These are phyloP conservation scores for Acleris literana DNA, from an alignment of 2,888 invertebrate species.

Conservation along the genomic window DNA sequence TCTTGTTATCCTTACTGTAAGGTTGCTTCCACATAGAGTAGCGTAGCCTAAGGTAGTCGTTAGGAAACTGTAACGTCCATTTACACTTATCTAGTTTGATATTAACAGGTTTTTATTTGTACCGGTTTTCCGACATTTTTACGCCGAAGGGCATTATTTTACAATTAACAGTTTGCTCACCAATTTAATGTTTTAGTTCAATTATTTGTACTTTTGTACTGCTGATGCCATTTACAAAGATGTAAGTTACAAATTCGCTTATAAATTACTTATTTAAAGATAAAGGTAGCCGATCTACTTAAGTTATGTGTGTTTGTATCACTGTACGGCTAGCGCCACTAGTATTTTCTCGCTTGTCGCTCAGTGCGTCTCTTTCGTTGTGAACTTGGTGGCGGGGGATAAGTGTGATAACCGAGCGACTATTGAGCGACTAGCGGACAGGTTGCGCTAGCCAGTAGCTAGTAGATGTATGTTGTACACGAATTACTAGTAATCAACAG, in stretches of 20 bases:
- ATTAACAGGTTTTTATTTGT: conserved; percentile 32
- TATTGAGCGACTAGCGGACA: too few species aligned
- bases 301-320: not conserved
- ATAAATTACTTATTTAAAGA: not conserved
- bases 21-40: conserved; percentile 16
- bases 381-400: too few species aligned
- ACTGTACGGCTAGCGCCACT: too few species aligned
- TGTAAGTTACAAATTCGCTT: not conserved
- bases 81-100: conserved; percentile 27
- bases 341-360: too few species aligned
- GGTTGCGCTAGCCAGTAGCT: too few species aligned
- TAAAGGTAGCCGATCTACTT: not conserved
- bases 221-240: conserved; percentile 5
- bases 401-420: too few species aligned
- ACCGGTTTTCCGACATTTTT: conserved; percentile 27
- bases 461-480: conserved; percentile 8
- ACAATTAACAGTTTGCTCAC: conserved; percentile 32
- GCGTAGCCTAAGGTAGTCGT: conserved; percentile 19
- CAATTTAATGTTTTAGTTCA: conserved; percentile 19
- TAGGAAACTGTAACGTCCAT: conserved; percentile 43
- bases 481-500: conserved; percentile 18
- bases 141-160: conserved; percentile 24
- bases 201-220: conserved; percentile 26
- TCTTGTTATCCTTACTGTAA: conserved; percentile 38
- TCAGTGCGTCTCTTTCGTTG: too few species aligned